These are phyloP conservation scores for Molossus alvarezi DNA, from an alignment of 2,797 vertebrate genomes.

Conservation along the genomic window DNA sequence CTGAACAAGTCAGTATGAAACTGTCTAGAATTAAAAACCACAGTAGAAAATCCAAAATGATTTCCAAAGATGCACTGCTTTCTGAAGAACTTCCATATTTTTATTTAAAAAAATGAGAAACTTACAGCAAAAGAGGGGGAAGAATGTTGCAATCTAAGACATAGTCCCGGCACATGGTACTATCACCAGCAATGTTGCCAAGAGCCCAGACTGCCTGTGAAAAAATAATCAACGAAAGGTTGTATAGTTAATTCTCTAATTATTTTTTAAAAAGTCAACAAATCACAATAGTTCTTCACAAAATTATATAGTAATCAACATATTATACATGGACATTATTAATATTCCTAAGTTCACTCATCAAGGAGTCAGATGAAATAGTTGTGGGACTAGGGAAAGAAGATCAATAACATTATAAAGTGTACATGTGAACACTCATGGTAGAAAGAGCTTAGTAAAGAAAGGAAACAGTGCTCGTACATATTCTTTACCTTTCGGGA, in stretches of 20 bases:
- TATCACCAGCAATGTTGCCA: conserved; percentile 93
- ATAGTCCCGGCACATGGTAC: conserved; percentile 93
- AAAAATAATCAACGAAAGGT: conserved; percentile 72
- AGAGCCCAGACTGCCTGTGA: conserved; percentile 93
- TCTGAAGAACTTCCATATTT: neutral
- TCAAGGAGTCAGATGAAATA: conserved; percentile 38
- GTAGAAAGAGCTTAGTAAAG: conserved; percentile 26
- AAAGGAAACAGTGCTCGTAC: neutral
- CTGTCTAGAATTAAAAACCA: conserved; percentile 18
- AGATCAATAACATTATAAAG: neutral
- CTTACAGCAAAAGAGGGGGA: conserved; percentile 93
- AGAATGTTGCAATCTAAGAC: conserved; percentile 93
- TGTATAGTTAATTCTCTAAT: conserved; percentile 33
- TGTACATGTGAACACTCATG: neutral
- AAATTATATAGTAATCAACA: conserved; percentile 42
- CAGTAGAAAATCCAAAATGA: conserved; percentile 65
- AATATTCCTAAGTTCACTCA: conserved; percentile 11
- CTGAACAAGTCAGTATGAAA: conserved; percentile 65
- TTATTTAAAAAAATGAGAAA: conserved; percentile 68
- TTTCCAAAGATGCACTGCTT: conserved; percentile 27
- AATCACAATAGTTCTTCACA: conserved; percentile 55
- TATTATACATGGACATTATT: neutral
- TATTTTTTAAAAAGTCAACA: neutral
- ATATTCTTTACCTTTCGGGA: neutral
- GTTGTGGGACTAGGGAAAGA: neutral